Evolutionary conservation across 2,113 vertebrate species (phyloP).

Genomic region (Tympanuchus pallidicinctus): DNA sequence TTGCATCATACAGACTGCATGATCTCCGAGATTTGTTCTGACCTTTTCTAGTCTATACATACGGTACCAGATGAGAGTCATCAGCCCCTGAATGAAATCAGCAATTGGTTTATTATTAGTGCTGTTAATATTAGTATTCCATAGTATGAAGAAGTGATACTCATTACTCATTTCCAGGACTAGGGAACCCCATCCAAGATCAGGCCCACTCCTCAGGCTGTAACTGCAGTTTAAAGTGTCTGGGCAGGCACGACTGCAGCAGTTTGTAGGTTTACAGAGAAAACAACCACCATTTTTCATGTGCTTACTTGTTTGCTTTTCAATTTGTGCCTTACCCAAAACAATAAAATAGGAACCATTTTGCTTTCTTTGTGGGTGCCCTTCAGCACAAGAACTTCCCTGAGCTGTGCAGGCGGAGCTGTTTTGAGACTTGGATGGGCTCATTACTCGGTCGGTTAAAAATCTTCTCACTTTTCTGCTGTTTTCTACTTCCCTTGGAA

Average conservation of each 20-base stretch:
- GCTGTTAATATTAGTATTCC: not conserved
- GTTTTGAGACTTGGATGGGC: not conserved
- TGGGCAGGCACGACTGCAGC: not conserved
- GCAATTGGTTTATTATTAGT: not conserved
- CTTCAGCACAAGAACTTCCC: not conserved
- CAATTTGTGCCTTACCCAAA: not conserved
- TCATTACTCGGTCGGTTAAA: not conserved
- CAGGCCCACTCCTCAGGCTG: not conserved
- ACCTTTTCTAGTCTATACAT: not conserved
- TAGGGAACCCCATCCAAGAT: not conserved
- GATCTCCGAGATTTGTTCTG: not conserved
- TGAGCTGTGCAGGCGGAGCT: rapidly evolving
- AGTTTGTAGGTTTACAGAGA: rapidly evolving
- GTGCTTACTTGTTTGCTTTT: not conserved
- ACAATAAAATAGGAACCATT: not conserved
- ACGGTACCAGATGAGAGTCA: not conserved
- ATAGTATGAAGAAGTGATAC: not conserved
- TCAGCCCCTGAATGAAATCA: not conserved
- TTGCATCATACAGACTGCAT: rapidly evolving
- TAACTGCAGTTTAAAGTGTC: not conserved
- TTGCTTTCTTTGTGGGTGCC: too few relatives aligned
- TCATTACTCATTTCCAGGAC: not conserved
- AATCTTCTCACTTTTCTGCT: not conserved
- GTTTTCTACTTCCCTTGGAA: not conserved
- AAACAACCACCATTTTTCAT: not conserved